These are phyloP conservation scores for Cercopithecus mona DNA, from an alignment of 2,113 vertebrate species.

Conservation along the genomic window DNA sequence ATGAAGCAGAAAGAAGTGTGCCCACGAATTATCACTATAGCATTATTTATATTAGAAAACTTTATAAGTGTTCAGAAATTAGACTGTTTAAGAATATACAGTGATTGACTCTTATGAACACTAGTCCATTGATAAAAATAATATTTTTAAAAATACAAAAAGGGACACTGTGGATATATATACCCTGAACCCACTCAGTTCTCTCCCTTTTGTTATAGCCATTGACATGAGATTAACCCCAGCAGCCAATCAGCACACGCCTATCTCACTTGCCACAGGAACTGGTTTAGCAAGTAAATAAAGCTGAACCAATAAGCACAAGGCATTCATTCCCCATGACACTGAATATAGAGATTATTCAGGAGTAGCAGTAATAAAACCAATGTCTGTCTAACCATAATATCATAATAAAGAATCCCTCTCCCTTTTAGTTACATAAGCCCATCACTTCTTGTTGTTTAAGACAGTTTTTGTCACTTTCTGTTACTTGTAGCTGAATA, in stretches of 20 bases:
- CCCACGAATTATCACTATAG: no score
- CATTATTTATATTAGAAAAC: background rate
- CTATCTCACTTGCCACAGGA: background rate
- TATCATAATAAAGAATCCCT: background rate
- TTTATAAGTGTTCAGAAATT: background rate
- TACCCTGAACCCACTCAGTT: accelerated
- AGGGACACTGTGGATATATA: no score
- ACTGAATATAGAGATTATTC: background rate
- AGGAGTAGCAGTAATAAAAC: background rate
- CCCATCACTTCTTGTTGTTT: background rate
- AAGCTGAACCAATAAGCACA: background rate
- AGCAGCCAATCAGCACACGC: background rate
- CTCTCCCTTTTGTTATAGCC: accelerated
- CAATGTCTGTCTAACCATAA: background rate
- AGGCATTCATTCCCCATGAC: accelerated
- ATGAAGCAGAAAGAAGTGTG: background rate
- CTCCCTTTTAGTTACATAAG: background rate
- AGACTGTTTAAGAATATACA: no score
- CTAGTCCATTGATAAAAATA: background rate
- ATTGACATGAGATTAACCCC: background rate
- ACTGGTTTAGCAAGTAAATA: background rate
- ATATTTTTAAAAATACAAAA: background rate
- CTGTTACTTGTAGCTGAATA: background rate
- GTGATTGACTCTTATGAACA: background rate
- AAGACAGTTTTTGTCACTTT: background rate